These are phyloP conservation scores for Plodia interpunctella DNA, from an alignment of 1,140 invertebrate genomes.

Conservation along the genomic window DNA sequence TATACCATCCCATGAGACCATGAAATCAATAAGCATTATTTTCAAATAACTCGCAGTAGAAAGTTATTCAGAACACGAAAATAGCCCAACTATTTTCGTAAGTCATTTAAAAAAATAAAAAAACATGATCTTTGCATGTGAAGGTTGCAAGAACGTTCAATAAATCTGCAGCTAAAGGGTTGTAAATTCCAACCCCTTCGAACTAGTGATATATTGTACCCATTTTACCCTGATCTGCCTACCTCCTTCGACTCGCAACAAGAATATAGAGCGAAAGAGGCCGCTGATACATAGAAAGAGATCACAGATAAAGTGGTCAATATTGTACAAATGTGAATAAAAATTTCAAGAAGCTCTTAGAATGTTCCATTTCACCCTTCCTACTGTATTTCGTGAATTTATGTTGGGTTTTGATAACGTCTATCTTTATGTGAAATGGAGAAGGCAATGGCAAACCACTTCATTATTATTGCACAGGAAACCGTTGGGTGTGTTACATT, in stretches of 20 bases:
- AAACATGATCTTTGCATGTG: constrained; percentile 65
- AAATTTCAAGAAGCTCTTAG: constrained; percentile 58
- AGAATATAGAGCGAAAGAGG: constrained; percentile 20
- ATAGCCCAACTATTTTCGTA: constrained; percentile 44
- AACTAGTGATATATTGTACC: constrained; percentile 42
- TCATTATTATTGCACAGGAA: no score
- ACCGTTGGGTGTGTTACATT: no score
- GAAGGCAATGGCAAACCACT: no score
- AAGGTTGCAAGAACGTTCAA: constrained; percentile 50
- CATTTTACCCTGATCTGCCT: constrained; percentile 32
- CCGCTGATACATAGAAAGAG: constrained; percentile 17
- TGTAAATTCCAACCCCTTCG: constrained; percentile 63
- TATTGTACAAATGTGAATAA: constrained; percentile 54
- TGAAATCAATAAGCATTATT: neutral
- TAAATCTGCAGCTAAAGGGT: constrained; percentile 67
- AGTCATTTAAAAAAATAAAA: constrained; percentile 66
- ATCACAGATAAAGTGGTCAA: constrained; percentile 33
- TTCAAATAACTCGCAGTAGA: neutral
- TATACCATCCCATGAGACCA: neutral
- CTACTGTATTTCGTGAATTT: constrained; percentile 58
- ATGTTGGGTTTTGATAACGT: constrained; percentile 35
- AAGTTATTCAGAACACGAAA: constrained; percentile 7
- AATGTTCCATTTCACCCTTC: constrained; percentile 49
- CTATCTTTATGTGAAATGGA: constrained; percentile 32
- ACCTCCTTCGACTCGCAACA: constrained; percentile 8